Percentiles rank a stretch among this genome's conserved stretches.
Conservation (phyloP, 1,140 invertebrate species). For the Drosophila quadrilineata region DNA sequence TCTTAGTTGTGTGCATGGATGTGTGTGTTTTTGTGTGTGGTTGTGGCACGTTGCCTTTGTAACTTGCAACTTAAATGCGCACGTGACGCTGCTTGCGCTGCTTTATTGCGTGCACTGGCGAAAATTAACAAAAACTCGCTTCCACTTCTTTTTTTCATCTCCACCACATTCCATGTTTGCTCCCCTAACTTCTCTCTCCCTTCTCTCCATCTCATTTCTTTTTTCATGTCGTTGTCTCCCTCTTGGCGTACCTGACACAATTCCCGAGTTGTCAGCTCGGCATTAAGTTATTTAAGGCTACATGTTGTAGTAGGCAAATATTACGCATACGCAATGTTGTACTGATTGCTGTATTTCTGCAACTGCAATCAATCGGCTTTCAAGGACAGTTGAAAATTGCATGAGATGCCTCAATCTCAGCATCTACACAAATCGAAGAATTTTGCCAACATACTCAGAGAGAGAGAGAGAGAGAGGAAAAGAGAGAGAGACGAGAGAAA, state of each 20-base stretch:
- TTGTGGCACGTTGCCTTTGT: constrained; percentile 66
- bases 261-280: constrained; percentile 11
- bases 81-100: constrained; percentile 66
- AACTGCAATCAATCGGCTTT: constrained; percentile 20
- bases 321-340: constrained; percentile 38
- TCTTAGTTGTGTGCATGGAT: constrained; percentile 16
- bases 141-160: neutral
- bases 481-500: too few species aligned
- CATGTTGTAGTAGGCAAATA: neutral
- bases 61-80: constrained; percentile 77
- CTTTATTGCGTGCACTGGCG: constrained; percentile 68
- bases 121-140: constrained; percentile 62
- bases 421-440: too few species aligned
- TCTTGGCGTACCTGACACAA: constrained; percentile 11
- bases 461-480: too few species aligned
- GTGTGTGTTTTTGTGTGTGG: constrained; percentile 26
- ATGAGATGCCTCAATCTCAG: constrained; percentile 30
- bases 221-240: too few species aligned
- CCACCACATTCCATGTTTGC: neutral
- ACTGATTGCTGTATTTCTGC: neutral
- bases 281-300: constrained; percentile 19
- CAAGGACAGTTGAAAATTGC: constrained; percentile 37
- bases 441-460: constrained; percentile 20
- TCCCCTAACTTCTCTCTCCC: neutral
- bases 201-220: neutral